Conservation (phyloP, 1,140 invertebrate species). For the Hormaphis cornu region DNA sequence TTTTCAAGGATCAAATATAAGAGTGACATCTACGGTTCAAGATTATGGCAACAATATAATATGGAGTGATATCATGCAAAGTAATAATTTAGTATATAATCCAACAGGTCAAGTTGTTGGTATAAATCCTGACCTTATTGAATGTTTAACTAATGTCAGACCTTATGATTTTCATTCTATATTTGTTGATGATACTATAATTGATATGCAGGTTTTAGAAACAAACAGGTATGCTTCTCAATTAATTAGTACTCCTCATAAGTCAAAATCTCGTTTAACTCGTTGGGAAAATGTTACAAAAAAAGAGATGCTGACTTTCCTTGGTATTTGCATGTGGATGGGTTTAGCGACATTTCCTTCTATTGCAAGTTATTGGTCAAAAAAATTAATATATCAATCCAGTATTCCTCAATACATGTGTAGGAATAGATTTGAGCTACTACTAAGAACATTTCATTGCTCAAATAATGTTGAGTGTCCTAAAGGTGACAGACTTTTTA, state of each 20-base stretch:
- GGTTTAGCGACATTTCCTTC: background rate
- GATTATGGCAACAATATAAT: no score
- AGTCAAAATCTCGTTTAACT: no score
- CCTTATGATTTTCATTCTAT: background rate
- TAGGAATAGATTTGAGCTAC: background rate
- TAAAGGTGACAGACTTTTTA: background rate
- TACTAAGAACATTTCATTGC: background rate
- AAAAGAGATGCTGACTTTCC: background rate
- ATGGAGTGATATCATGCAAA: no score
- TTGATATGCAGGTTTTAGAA: no score
- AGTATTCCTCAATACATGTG: background rate
- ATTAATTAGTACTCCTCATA: no score
- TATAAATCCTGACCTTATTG: background rate
- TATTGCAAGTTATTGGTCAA: background rate
- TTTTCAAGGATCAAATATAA: no score
- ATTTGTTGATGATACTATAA: background rate
- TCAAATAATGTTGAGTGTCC: background rate
- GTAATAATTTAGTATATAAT: no score
- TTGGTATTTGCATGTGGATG: background rate
- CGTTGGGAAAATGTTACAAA: background rate
- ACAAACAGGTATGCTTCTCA: no score
- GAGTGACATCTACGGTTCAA: no score
- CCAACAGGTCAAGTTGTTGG: no score
- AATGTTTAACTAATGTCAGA: background rate
- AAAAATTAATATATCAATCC: background rate